Percentiles rank a stretch among this genome's conserved stretches.
Conservation (phyloP, 1,140 invertebrate genomes). For the Magallana ariakensis region DNA sequence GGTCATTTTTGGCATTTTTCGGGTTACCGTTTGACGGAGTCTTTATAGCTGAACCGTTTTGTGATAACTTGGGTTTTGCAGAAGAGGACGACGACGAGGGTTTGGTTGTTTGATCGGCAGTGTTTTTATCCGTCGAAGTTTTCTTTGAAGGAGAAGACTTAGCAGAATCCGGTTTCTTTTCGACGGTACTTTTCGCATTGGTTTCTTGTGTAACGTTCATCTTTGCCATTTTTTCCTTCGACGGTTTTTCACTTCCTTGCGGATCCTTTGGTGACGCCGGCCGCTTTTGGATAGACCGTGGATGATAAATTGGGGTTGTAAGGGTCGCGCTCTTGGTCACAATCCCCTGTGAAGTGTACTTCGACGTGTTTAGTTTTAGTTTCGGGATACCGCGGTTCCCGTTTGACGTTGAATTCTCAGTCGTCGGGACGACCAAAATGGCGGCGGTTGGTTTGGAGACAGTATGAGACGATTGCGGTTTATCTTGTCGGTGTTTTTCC, state of each 20-base stretch:
- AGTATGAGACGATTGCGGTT: neutral
- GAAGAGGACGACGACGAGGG: neutral
- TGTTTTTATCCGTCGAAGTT: neutral
- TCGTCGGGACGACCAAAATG: neutral
- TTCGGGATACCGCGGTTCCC: neutral
- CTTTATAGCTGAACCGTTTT: neutral
- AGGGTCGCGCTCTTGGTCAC: neutral
- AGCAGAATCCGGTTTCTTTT: conserved; percentile 4
- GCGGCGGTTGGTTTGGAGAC: neutral
- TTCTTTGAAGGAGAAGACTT: neutral
- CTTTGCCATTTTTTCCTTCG: neutral
- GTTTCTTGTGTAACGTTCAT: neutral
- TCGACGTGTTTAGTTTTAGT: neutral
- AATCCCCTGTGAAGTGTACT: conserved; percentile 16
- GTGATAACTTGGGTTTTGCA: conserved; percentile 6
- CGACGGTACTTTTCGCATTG: neutral
- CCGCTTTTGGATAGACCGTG: neutral
- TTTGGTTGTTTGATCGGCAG: neutral
- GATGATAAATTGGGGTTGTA: neutral
- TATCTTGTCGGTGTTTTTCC: neutral
- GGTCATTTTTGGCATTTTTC: neutral
- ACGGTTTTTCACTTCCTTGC: neutral
- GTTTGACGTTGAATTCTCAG: neutral
- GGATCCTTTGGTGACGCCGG: neutral
- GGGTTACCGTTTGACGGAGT: neutral